phyloP scores from a whole-genome alignment of 2,888 invertebrate species.

The Callinectes sapidus region DNA sequence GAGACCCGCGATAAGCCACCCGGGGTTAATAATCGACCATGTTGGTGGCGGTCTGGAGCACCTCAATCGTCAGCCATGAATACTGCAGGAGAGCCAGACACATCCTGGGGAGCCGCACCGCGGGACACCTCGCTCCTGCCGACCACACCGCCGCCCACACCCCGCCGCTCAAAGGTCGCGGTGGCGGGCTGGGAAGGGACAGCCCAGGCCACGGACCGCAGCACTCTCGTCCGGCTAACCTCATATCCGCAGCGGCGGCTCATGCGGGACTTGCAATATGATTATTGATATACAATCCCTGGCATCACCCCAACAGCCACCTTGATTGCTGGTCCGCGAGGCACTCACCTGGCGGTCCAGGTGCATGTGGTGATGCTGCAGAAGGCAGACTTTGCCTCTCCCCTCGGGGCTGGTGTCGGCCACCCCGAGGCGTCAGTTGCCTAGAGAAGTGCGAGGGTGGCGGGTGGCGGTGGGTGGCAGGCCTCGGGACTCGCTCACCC shows the following conservation, averaged over 20 bases:
- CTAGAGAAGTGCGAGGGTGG: not conserved
- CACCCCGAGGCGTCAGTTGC: not conserved
- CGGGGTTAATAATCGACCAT: constrained; percentile 21
- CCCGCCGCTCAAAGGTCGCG: constrained; percentile 12
- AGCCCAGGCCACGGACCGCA: constrained; percentile 1
- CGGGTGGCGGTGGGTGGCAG: not conserved
- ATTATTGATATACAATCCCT: not conserved
- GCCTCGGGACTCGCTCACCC: not conserved
- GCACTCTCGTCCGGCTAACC: not conserved
- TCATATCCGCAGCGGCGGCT: not conserved
- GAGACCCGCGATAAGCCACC: not conserved
- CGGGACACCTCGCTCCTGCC: constrained; percentile 12
- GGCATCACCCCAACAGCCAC: not conserved
- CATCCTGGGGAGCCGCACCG: constrained; percentile 7
- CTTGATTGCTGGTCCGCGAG: not conserved
- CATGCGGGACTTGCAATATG: constrained; percentile 17
- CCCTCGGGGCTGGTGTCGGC: not conserved
- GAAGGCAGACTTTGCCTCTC: not conserved
- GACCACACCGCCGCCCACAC: not conserved
- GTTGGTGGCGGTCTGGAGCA: constrained; percentile 12
- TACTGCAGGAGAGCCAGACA: not conserved
- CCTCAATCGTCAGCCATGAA: constrained; percentile 12
- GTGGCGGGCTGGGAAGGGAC: not conserved
- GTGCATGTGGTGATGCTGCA: constrained; percentile 16
- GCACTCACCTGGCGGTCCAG: not conserved